phyloP scores from a whole-genome alignment of 1,140 invertebrate species.

The Meloidogyne chitwoodi region DNA sequence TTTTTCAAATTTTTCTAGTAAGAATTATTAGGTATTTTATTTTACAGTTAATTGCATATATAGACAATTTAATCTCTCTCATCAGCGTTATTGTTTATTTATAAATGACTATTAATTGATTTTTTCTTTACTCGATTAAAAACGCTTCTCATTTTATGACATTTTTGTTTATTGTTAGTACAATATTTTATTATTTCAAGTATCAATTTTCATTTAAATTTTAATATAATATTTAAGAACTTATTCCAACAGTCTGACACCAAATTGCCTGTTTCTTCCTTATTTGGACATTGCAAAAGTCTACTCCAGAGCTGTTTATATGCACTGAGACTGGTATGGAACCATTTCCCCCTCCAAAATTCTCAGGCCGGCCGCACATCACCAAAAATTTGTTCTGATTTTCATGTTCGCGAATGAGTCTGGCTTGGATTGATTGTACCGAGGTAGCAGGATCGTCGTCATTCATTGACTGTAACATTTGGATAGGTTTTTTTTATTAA shows the following conservation, averaged over 20 bases:
- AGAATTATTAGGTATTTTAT: not conserved
- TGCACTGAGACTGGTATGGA: not conserved
- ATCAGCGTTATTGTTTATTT: not conserved
- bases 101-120: no score
- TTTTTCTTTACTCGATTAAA: no score
- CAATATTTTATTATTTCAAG: no score
- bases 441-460: not conserved
- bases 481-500: not conserved
- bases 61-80: no score
- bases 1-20: not conserved
- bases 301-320: not conserved
- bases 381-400: not conserved
- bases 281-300: conserved; percentile 7
- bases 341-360: not conserved
- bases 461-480: not conserved
- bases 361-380: not conserved
- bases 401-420: not conserved
- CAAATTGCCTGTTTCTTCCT: not conserved
- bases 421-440: not conserved
- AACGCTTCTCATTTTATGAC: not conserved
- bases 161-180: not conserved
- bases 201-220: not conserved
- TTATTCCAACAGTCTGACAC: not conserved
- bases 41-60: not conserved
- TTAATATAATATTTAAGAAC: not conserved